phyloP scores from a whole-genome alignment of 1,140 invertebrate species.

The Vanessa atalanta region DNA sequence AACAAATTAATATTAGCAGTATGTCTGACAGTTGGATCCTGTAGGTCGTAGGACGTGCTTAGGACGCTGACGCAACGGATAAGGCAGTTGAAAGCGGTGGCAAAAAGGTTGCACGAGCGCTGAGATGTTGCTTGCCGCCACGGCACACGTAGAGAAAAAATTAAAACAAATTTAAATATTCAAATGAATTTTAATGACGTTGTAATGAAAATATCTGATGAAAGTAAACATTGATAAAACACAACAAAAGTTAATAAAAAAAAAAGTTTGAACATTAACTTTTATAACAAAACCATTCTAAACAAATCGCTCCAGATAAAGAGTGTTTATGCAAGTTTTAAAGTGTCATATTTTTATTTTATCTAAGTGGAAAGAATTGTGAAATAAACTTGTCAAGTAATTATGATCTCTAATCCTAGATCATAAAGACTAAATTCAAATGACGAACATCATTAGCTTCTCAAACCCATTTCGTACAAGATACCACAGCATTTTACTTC shows the following conservation, averaged over 20 bases:
- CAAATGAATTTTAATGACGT: no score
- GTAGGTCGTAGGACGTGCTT: no score
- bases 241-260: background rate
- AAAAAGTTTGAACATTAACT: background rate
- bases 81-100: no score
- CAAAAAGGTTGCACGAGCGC: no score
- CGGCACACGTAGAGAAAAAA: no score
- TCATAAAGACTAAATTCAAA: conserved; percentile 2
- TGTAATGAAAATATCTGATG: no score
- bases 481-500: conserved; percentile 7
- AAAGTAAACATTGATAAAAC: no score
- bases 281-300: background rate
- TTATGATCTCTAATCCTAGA: background rate
- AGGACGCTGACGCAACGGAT: no score
- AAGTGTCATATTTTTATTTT: conserved; percentile 24
- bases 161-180: no score
- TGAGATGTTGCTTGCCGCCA: no score
- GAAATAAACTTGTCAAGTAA: background rate
- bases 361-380: background rate
- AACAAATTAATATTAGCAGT: no score
- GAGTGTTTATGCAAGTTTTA: conserved; percentile 10
- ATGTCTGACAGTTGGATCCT: no score
- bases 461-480: conserved; percentile 10
- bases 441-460: background rate
- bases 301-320: conserved; percentile 4